Conservation (phyloP, 2,888 invertebrate genomes). For the Noctuana brunneofusca region DNA sequence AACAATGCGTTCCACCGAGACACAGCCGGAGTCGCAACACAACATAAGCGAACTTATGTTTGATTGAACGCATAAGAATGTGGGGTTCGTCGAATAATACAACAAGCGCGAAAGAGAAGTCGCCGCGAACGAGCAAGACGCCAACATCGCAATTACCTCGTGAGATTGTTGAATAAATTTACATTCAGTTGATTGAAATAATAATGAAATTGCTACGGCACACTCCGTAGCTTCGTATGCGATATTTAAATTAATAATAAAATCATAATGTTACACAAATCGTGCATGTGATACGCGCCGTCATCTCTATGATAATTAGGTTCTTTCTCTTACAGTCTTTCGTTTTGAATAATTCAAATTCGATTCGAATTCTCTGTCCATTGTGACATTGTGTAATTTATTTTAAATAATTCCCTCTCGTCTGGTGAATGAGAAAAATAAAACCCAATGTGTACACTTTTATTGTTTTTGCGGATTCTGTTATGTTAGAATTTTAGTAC, state of each 20-base stretch:
- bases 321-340: slow-evolving; percentile 54
- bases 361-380: slow-evolving; percentile 43
- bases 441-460: slow-evolving; percentile 14
- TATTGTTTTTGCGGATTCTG: slow-evolving; percentile 22
- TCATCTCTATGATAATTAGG: slow-evolving; percentile 73
- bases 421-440: slow-evolving; percentile 34
- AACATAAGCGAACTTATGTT: slow-evolving; percentile 63
- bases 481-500: slow-evolving; percentile 26
- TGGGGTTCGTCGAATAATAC: slow-evolving; percentile 59
- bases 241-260: slow-evolving; percentile 82
- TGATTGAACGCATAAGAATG: slow-evolving; percentile 82
- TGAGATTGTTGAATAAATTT: slow-evolving; percentile 83
- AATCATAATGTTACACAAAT: slow-evolving; percentile 78
- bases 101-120: slow-evolving; percentile 51
- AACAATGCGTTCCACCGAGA: slow-evolving; percentile 60
- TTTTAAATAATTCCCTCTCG: slow-evolving; percentile 38
- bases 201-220: slow-evolving; percentile 82
- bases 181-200: slow-evolving; percentile 83
- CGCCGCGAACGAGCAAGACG: slow-evolving; percentile 53
- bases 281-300: slow-evolving; percentile 60
- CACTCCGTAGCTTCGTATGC: slow-evolving; percentile 72
- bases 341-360: slow-evolving; percentile 58
- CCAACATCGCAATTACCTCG: slow-evolving; percentile 77
- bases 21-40: slow-evolving; percentile 54
- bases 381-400: slow-evolving; percentile 38